Evolutionary conservation across 1,140 invertebrate species (phyloP).

Genomic region (Pseudomyrmex gracilis): DNA sequence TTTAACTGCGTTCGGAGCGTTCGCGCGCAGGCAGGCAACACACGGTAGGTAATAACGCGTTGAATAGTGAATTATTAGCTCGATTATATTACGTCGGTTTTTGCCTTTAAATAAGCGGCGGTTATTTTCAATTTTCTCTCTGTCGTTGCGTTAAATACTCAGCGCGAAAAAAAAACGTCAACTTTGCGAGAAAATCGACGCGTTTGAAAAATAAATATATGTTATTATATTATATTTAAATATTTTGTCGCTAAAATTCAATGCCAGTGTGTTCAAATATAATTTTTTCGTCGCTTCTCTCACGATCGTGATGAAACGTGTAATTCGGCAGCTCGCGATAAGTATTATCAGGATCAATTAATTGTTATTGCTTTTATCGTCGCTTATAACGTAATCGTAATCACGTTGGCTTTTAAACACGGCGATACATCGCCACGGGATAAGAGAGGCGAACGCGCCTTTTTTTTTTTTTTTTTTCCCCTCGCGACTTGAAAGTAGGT

Average conservation of each 20-base stretch:
- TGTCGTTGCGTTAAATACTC: background rate
- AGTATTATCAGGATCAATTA: conserved; percentile 21
- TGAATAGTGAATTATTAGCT: conserved; percentile 29
- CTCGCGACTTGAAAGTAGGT: conserved; percentile 51
- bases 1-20: background rate
- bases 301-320: conserved; percentile 22
- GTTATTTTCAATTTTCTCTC: conserved; percentile 31
- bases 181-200: background rate
- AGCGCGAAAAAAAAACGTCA: conserved; percentile 1
- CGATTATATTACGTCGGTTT: background rate
- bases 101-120: background rate
- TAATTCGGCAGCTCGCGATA: conserved; percentile 17
- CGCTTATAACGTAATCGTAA: conserved; percentile 34
- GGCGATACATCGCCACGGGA: no score
- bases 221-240: no score
- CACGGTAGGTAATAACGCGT: conserved; percentile 9
- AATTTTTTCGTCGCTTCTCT: conserved; percentile 7
- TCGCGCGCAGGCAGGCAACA: background rate
- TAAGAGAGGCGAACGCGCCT: conserved; percentile 24
- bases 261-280: background rate
- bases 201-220: no score
- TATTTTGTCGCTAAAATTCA: no score
- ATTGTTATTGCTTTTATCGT: conserved; percentile 4
- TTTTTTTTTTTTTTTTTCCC: conserved; percentile 29
- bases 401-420: background rate